Evolutionary conservation across 35 echinoderm and acorn worm species (phyloP).

Genomic region (Apostichopus californicus): DNA sequence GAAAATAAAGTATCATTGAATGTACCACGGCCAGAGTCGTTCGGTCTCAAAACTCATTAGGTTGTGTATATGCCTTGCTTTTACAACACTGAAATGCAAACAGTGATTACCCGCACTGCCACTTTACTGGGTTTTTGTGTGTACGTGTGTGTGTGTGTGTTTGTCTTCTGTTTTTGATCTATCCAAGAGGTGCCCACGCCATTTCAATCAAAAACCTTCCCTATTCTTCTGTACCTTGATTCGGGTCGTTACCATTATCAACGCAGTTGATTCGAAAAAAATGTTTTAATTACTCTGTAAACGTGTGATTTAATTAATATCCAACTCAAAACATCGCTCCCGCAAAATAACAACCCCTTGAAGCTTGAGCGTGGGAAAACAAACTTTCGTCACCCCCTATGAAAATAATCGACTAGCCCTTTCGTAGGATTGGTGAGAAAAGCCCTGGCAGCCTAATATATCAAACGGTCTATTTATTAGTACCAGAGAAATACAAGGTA

Average conservation of each 20-base stretch:
- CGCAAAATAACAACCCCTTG: neutral
- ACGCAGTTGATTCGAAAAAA: neutral
- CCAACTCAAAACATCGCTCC: neutral
- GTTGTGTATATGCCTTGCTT: constrained; percentile 4
- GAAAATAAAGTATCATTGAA: constrained; percentile 7
- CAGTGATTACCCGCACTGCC: constrained; percentile 14
- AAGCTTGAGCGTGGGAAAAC: constrained; percentile 7
- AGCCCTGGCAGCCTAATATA: constrained; percentile 51
- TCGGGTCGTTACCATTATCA: neutral
- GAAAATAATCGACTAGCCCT: constrained; percentile 46
- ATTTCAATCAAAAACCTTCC: too few relatives aligned
- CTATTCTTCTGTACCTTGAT: neutral
- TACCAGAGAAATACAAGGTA: constrained; percentile 17
- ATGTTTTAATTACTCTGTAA: constrained; percentile 15
- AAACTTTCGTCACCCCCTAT: neutral
- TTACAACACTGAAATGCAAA: constrained; percentile 47
- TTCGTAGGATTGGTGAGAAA: constrained; percentile 27
- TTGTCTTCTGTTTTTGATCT: too few relatives aligned
- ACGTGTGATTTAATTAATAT: constrained; percentile 15
- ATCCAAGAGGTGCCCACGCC: too few relatives aligned
- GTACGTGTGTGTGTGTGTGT: too few relatives aligned
- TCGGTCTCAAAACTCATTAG: constrained; percentile 46
- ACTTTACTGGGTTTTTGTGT: neutral
- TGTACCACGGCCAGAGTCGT: neutral
- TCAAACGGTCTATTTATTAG: constrained; percentile 53